Evolutionary conservation across 2,797 vertebrate genomes (phyloP), one percentile per base, ranked within the genome.

Genomic region (Channallabes apus): DNA sequence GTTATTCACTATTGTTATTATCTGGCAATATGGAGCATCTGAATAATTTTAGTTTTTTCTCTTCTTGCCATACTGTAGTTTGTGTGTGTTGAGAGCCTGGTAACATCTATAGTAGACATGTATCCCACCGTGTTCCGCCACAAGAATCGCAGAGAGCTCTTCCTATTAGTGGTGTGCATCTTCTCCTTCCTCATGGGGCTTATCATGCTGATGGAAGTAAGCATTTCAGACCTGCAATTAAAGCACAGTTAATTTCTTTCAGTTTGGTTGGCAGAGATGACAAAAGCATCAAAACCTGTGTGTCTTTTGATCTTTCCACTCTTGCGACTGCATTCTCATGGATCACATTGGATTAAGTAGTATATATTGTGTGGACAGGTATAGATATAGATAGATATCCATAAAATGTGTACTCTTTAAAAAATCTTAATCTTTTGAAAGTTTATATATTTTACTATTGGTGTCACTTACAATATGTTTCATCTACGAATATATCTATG

Each of bases 131-230:
- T 94, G 77, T 98, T 98, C 91, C 96, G 96, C 7, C 96, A 96
- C 90, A 98, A 97, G 91, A 95, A 98, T 89, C 95, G 96, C 80
- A 94, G 97, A 64, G 97, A 98, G 91, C 93, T 93, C 54, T 95
- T 99, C 85, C 97, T 99, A 90, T 90, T 99, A 27, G 91, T 90
- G 0, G 92, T 99, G 85, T 95, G 96, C 0, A 22, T 97, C 64
- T 24, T 96, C 69, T 98, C 96, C 9, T 99, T 96, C 89, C 91
- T 98, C 5, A 32, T 98, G 0, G 98, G 98, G n/a, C 93, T 99
- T 84, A 91, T 98, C 91, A 98, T 99, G 97, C 94, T 99, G 87
- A 99, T 97, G 15, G 97, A 99, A 97, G 98, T 99, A 81, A 8
- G 90, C 3, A 80, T 6, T 79, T 79, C 4, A 46, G 2, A 27